These are phyloP conservation scores for Charadrius vociferus DNA, from an alignment of 2,113 vertebrate species.

Conservation along the genomic window DNA sequence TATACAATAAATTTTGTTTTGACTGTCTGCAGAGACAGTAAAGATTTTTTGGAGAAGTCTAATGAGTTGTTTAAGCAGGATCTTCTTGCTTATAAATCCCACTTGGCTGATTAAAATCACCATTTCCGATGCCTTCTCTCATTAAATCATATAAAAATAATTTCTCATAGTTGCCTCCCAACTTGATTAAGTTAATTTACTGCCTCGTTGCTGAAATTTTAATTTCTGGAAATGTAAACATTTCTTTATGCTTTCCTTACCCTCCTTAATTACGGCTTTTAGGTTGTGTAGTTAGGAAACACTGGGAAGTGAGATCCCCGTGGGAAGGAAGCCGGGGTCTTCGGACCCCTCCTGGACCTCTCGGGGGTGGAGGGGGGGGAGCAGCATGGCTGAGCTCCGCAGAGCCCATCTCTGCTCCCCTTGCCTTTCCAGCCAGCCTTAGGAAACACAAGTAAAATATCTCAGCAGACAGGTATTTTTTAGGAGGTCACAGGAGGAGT, in stretches of 20 bases:
- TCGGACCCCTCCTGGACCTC: background rate
- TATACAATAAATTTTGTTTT: background rate
- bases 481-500: background rate
- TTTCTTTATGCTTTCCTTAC: background rate
- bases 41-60: background rate
- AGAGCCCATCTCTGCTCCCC: background rate
- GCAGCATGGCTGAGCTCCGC: background rate
- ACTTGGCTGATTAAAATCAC: conserved; percentile 22
- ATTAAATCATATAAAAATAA: background rate
- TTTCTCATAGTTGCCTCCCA: background rate
- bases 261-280: background rate
- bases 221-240: background rate
- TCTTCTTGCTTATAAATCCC: background rate
- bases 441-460: background rate
- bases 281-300: background rate
- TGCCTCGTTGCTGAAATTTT: background rate
- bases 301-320: rapidly evolving
- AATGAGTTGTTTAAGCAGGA: background rate
- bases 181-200: background rate
- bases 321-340: background rate
- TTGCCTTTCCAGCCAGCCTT: background rate
- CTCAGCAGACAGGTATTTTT: background rate
- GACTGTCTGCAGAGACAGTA: background rate
- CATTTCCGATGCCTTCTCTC: background rate
- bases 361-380: background rate